These are phyloP conservation scores for Ceyx melanurus DNA, from an alignment of 2,113 vertebrate species.

Conservation along the genomic window DNA sequence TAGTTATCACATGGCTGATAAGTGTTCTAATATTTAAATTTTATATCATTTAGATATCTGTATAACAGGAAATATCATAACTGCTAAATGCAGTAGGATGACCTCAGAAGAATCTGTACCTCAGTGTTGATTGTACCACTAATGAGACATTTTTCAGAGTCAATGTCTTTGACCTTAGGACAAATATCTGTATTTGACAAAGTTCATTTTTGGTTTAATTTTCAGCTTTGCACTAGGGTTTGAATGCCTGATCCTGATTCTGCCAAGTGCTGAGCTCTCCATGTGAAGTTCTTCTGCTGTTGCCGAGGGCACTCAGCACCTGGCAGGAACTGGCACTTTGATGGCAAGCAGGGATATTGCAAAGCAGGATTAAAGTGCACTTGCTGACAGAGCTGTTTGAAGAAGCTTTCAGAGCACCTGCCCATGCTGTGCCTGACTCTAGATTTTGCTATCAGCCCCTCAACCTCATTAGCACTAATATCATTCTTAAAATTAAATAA, in stretches of 20 bases:
- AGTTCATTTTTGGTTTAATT: background rate
- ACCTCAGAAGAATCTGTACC: background rate
- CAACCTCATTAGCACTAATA: conserved; percentile 52
- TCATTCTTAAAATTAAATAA: conserved; percentile 31
- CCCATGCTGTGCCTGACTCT: conserved; percentile 35
- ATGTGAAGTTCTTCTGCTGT: conserved; percentile 10
- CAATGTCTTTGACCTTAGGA: background rate
- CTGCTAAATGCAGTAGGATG: background rate
- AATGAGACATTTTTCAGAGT: background rate
- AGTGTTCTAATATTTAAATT: background rate
- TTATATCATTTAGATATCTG: background rate
- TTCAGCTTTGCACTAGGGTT: background rate
- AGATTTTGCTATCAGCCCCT: conserved; percentile 15
- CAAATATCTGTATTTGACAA: background rate
- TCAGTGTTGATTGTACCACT: background rate
- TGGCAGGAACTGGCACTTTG: conserved; percentile 45
- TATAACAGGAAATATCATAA: background rate
- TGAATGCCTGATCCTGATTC: conserved; percentile 4
- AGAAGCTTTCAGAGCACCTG: conserved; percentile 54
- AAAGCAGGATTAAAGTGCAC: conserved; percentile 53
- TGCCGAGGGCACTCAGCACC: conserved; percentile 49
- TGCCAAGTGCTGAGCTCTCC: background rate
- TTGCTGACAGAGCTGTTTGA: conserved; percentile 47
- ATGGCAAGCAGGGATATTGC: conserved; percentile 35
- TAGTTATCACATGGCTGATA: background rate